Evolutionary conservation across 92 coral and sea anemone species (phyloP), one percentile per base, ranked within the genome.

Genomic region (Siderastrea radians): DNA sequence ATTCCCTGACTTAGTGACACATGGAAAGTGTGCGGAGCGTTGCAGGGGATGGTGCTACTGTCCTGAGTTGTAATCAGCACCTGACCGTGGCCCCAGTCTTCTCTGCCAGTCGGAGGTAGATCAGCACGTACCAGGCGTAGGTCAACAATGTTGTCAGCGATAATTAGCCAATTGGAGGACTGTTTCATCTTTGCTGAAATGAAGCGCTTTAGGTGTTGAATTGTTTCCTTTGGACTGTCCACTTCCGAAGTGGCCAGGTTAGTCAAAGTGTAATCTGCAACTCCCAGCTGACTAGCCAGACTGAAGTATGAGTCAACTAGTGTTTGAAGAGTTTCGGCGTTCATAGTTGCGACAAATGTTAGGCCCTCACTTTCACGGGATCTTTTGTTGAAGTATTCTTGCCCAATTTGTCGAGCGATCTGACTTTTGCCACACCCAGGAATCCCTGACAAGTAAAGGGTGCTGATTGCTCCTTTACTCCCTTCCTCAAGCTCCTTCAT

Each of bases 371-470:
- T 49, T n/a, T 4, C 67, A 3, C 70, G 45, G 5, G 57, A 49
- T 17, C 38, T 38, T 52, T 7, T 43, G 11, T 47, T 57, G 64
- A 60, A 81, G 73, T 38, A 66, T 47, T 81, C 76, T 61, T 88
- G 52, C 17, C 91, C 91, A 49, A 87, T 80, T 75, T 87, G 91
- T 14, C 91, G 82, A 17, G 91, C 91, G 14, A 87, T 16, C 52
- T 87, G 74, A 65, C 57, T 80, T 72, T 87, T 87, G 45, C 91
- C 91, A 73, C 91, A 80, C 0, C 91, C 91, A 17, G 91, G 91
- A 73, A 79, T 87, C 4, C 91, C 91, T 17, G 81, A 79, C 3
- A 87, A 17, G 43, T 87, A 87, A 49, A 64, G 38, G 17, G 77
- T 79, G 8, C 85, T 80, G 51, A 87, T 81, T 12, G 55, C 67